These are phyloP conservation scores for Caenorhabditis zanzibari DNA, from an alignment of 2,888 invertebrate species.

Conservation along the genomic window DNA sequence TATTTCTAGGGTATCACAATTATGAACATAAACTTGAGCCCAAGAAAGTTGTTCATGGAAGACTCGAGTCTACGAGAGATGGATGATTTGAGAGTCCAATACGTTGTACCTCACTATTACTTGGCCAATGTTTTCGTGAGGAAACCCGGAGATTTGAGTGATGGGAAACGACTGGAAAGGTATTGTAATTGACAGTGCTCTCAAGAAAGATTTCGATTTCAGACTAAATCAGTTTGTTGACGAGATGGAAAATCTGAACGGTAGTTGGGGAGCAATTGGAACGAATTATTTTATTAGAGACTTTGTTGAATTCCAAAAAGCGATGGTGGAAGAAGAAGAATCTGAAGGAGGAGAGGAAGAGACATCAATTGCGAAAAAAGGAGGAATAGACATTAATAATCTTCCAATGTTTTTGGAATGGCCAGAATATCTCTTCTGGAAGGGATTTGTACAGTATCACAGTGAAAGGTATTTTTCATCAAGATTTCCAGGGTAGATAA, in stretches of 20 bases:
- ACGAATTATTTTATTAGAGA: slow-evolving; percentile 76
- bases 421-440: slow-evolving; percentile 79
- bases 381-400: slow-evolving; percentile 46
- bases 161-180: slow-evolving; percentile 56
- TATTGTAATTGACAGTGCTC: not conserved
- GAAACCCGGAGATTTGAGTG: slow-evolving; percentile 77
- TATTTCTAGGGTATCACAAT: slow-evolving; percentile 78
- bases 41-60: slow-evolving; percentile 79
- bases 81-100: slow-evolving; percentile 80
- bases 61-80: slow-evolving; percentile 81
- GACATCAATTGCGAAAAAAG: slow-evolving; percentile 12
- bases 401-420: slow-evolving; percentile 76
- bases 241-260: slow-evolving; percentile 77
- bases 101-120: slow-evolving; percentile 79
- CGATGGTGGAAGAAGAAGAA: slow-evolving; percentile 63
- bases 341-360: slow-evolving; percentile 40
- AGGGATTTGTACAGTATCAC: slow-evolving; percentile 73
- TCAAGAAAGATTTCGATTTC: not conserved
- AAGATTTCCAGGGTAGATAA: not conserved
- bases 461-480: slow-evolving; percentile 33
- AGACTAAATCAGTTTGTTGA: slow-evolving; percentile 73
- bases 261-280: slow-evolving; percentile 77
- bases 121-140: slow-evolving; percentile 76
- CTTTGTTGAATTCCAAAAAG: slow-evolving; percentile 64
- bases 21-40: slow-evolving; percentile 81